These are phyloP conservation scores for Sebastes miniatus DNA, from an alignment of 2,797 vertebrate genomes.

Conservation along the genomic window DNA sequence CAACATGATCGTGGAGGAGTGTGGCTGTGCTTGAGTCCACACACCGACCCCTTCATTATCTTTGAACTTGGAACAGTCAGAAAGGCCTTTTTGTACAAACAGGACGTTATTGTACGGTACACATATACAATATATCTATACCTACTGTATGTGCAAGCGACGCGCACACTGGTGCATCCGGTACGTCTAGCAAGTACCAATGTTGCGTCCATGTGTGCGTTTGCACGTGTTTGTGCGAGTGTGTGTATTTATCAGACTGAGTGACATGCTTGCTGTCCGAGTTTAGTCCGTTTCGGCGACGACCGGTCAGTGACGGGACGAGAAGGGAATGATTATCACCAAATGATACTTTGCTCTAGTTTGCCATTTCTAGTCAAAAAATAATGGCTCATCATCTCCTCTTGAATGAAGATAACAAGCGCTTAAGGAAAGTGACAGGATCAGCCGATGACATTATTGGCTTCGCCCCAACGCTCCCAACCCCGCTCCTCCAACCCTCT, in stretches of 20 bases:
- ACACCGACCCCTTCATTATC: not conserved
- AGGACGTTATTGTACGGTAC: conserved; percentile 74
- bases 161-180: conserved; percentile 48
- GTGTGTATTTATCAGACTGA: conserved; percentile 75
- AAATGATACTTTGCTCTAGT: conserved; percentile 79
- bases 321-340: conserved; percentile 79
- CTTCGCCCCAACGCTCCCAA: conserved; percentile 33
- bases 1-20: conserved; percentile 99
- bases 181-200: conserved; percentile 46
- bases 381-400: conserved; percentile 76
- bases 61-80: conserved; percentile 58
- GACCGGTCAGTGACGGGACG: conserved; percentile 48
- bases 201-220: conserved; percentile 23
- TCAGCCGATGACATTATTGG: conserved; percentile 50
- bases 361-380: conserved; percentile 84
- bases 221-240: conserved; percentile 56
- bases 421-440: conserved; percentile 73
- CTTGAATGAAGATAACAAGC: conserved; percentile 74
- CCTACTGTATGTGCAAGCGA: conserved; percentile 65
- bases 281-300: conserved; percentile 34
- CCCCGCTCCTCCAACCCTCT: conserved; percentile 51
- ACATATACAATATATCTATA: conserved; percentile 75
- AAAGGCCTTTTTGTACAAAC: conserved; percentile 72
- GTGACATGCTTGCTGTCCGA: conserved; percentile 41
- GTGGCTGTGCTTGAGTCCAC: conserved; percentile 92